phyloP scores from a whole-genome alignment of 2,888 invertebrate genomes.

The Lasioglossum leucozonium region DNA sequence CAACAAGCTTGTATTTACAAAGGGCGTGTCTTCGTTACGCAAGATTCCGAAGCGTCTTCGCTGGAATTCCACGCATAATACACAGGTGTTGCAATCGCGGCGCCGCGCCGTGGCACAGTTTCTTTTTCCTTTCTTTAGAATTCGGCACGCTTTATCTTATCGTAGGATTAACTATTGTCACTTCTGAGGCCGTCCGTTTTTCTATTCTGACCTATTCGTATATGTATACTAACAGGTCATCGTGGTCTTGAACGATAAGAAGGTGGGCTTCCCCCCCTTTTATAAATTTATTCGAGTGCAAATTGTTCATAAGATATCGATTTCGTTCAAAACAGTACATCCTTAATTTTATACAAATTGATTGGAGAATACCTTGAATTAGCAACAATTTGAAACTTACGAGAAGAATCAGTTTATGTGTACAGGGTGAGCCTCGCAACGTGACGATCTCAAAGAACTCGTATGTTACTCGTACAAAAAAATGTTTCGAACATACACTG shows the following conservation, averaged over 20 bases:
- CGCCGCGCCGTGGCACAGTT: slow-evolving; percentile 29
- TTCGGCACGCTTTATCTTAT: slow-evolving; percentile 22
- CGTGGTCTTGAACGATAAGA: not conserved
- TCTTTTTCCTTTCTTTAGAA: not conserved
- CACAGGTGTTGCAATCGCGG: slow-evolving; percentile 44
- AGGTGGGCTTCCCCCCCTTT: not conserved
- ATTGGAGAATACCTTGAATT: too few species aligned
- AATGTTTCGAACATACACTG: too few species aligned
- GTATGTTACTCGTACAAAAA: too few species aligned
- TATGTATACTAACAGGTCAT: too few species aligned
- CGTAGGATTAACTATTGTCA: slow-evolving; percentile 1
- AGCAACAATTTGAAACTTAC: too few species aligned
- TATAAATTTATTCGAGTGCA: not conserved
- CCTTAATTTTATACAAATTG: too few species aligned
- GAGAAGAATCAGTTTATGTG: too few species aligned
- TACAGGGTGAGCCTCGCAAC: too few species aligned
- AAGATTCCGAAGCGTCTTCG: slow-evolving; percentile 53
- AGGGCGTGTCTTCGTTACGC: slow-evolving; percentile 59
- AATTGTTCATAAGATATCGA: too few species aligned
- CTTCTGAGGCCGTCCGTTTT: not conserved
- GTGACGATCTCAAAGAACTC: too few species aligned
- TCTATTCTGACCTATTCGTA: not conserved
- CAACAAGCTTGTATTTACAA: slow-evolving; percentile 42
- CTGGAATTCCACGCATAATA: slow-evolving; percentile 53
- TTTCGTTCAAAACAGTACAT: too few species aligned